phyloP scores from a whole-genome alignment of 2,113 vertebrate genomes.

The Rhagologus leucostigma region DNA sequence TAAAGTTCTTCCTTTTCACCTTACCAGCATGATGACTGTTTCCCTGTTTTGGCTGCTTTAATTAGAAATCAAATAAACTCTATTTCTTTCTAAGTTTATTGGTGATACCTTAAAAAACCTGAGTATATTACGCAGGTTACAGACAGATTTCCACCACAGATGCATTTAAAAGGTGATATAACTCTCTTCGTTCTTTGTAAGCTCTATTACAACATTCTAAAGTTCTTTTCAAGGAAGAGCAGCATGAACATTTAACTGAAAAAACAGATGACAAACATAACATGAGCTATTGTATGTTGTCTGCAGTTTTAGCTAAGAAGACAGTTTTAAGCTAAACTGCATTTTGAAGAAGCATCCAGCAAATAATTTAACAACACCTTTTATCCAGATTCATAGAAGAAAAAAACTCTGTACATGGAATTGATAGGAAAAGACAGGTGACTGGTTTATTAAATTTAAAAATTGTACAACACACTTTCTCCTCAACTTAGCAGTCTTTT shows the following conservation, averaged over 20 bases:
- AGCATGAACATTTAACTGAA: background rate
- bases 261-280: background rate
- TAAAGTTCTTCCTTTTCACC: background rate
- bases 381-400: background rate
- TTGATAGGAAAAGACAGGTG: background rate
- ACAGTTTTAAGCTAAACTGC: background rate
- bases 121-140: background rate
- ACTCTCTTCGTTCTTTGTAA: background rate
- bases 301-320: background rate
- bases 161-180: background rate
- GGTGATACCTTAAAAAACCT: background rate
- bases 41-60: background rate
- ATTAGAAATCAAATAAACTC: background rate
- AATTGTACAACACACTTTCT: background rate
- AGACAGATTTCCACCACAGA: background rate
- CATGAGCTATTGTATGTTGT: background rate
- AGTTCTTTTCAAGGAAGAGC: background rate
- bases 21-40: background rate
- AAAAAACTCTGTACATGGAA: background rate
- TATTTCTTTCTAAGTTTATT: background rate
- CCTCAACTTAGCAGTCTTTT: background rate
- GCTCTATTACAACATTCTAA: background rate
- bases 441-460: background rate
- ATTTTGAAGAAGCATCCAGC: background rate
- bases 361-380: background rate